phyloP scores from a whole-genome alignment of 2,113 vertebrate genomes.

The Carollia perspicillata region DNA sequence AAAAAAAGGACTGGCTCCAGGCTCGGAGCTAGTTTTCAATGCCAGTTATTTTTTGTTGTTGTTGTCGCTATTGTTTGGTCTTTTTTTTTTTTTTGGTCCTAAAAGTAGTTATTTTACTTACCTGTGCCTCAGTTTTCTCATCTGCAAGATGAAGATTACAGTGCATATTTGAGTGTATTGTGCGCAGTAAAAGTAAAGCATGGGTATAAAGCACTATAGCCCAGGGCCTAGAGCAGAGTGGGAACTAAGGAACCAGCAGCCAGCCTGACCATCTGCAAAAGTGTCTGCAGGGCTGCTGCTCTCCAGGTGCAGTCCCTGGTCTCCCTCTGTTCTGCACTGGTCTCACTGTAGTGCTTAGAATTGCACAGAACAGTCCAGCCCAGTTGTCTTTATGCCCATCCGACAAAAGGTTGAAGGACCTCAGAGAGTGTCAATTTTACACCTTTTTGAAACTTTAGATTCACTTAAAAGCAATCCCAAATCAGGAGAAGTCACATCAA shows the following conservation, averaged over 20 bases:
- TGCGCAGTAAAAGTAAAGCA: not conserved
- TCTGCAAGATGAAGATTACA: not conserved
- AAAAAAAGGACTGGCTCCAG: not conserved
- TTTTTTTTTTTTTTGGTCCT: not conserved
- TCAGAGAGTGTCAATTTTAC: constrained; percentile 7
- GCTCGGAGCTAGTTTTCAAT: not conserved
- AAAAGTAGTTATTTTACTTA: not conserved
- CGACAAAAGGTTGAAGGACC: not conserved
- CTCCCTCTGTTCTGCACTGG: not conserved
- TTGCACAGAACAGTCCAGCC: not conserved
- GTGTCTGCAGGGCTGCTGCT: rapidly evolving
- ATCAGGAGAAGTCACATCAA: constrained; percentile 39
- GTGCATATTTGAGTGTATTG: not conserved
- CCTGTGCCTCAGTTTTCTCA: not conserved
- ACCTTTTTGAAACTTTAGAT: constrained; percentile 44
- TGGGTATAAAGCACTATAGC: not conserved
- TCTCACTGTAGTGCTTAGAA: not conserved
- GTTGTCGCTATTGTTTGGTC: not conserved
- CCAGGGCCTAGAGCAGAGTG: not conserved
- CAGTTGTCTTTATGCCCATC: not conserved
- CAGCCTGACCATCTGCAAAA: not conserved
- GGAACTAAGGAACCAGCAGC: not conserved
- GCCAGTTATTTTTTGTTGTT: not conserved
- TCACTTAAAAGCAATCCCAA: constrained; percentile 36
- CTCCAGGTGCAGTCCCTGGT: rapidly evolving